Evolutionary conservation across 1,140 invertebrate genomes (phyloP), one percentile per base, ranked within the genome.

Genomic region (Zaprionus lachaisei): DNA sequence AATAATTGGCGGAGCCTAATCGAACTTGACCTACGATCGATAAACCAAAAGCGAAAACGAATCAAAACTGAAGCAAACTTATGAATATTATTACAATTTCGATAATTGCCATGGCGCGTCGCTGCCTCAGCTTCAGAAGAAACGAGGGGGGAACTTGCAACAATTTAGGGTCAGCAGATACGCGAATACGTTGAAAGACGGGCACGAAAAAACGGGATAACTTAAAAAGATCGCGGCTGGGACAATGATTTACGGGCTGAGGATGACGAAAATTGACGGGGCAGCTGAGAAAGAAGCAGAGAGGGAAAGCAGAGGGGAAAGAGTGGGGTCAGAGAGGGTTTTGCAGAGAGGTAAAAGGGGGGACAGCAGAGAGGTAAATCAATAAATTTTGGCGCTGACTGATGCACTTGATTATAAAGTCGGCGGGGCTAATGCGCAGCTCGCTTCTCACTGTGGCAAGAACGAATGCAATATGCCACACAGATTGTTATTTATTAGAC

Each of bases 21-120:
- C 65, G 31, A 54, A 68, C 65, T 69, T 83, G 77, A 86, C 83
- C 83, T 87, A 82, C 61, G 72, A 81, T 70, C 75, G 56, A 75
- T 64, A 87, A 80, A 65, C 72, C 51, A 57, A 80, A 74, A 38
- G 17, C 66, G 69, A 79, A 47, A 70, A 57, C 51, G 38, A 49
- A 47, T 26, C 37, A 47, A 58, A 34, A 41, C 41, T 37, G 70
- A 68, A 65, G 44, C 47, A 61, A 69, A 56, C 74, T 73, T 76
- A 79, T 79, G 78, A 70, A 81, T 84, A 90, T 89, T 84, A 90
- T 89, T 89, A 89, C 84, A 89, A 89, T 89, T 90, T 84, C 79
- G 71, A 89, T 89, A 90, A 89, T 89, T 89, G 85, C 77, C 80
- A 49, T 60, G 76, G 75, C 51, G 72, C 58, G 57, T 62, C 67